Evolutionary conservation across 2,113 vertebrate genomes (phyloP).

Genomic region (Anas platyrhynchos): DNA sequence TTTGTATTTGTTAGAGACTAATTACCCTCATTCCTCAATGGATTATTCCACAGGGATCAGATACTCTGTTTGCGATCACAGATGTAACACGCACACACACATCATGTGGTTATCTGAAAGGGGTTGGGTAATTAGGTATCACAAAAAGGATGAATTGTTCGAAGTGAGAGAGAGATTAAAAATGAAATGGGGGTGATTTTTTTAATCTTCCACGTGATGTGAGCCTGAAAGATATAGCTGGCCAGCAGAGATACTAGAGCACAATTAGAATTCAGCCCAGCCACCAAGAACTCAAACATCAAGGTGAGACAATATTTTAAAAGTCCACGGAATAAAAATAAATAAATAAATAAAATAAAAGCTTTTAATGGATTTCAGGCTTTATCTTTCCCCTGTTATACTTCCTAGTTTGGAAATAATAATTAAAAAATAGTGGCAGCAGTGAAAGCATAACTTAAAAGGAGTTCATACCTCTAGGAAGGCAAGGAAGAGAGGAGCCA

Average conservation of each 20-base stretch:
- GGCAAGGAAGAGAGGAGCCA: neutral
- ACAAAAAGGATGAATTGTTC: conserved; percentile 46
- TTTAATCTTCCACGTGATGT: neutral
- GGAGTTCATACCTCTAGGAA: neutral
- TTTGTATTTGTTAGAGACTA: conserved; percentile 67
- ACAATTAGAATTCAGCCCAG: conserved; percentile 27
- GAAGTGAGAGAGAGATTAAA: conserved; percentile 57
- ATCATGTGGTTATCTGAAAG: neutral
- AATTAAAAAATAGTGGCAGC: neutral
- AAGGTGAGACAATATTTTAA: neutral
- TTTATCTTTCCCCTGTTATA: neutral
- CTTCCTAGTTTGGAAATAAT: neutral
- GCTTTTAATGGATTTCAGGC: conserved; percentile 12
- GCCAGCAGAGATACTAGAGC: neutral
- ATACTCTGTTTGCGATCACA: neutral
- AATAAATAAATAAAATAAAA: neutral
- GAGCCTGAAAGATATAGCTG: neutral
- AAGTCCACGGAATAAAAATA: neutral
- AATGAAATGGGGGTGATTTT: conserved; percentile 13
- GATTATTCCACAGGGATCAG: conserved; percentile 28
- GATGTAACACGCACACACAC: neutral
- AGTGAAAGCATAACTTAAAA: neutral
- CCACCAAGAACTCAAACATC: neutral
- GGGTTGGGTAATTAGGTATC: conserved; percentile 23
- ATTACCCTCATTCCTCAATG: conserved; percentile 40